Conservation (phyloP, 2,797 vertebrate genomes). For the Poeciliopsis paucimaculata region DNA sequence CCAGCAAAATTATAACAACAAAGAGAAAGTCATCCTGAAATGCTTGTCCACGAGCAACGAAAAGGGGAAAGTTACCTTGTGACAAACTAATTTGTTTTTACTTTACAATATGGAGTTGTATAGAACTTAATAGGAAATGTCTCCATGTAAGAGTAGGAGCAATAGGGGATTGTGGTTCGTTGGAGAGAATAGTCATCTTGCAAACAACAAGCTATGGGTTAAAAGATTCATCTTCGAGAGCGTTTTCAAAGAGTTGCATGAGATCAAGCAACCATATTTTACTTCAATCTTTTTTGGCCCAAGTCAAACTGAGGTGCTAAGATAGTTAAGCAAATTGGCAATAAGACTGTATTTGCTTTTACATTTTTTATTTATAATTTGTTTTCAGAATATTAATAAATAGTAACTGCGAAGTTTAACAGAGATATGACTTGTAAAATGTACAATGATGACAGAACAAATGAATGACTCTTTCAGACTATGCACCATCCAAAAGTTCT, state of each 20-base stretch:
- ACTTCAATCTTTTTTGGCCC: neutral
- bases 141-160: too few relatives aligned
- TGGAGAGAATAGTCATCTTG: neutral
- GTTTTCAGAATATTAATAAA: neutral
- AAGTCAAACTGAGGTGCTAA: neutral
- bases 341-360: neutral
- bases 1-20: constrained; percentile 24
- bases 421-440: neutral
- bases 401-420: neutral
- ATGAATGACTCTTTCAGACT: neutral
- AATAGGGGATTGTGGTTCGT: neutral
- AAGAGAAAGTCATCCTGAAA: constrained; percentile 27
- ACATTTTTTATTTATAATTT: neutral
- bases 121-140: neutral
- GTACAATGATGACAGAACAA: neutral
- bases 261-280: neutral
- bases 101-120: neutral
- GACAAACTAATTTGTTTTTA: neutral
- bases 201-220: too few relatives aligned
- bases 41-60: neutral
- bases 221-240: neutral
- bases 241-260: neutral
- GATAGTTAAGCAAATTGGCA: neutral
- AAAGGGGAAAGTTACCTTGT: neutral
- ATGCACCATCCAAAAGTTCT: neutral